phyloP scores from a whole-genome alignment of 53 echinoderm and acorn worm genomes.

The Apostichopus leukothele region DNA sequence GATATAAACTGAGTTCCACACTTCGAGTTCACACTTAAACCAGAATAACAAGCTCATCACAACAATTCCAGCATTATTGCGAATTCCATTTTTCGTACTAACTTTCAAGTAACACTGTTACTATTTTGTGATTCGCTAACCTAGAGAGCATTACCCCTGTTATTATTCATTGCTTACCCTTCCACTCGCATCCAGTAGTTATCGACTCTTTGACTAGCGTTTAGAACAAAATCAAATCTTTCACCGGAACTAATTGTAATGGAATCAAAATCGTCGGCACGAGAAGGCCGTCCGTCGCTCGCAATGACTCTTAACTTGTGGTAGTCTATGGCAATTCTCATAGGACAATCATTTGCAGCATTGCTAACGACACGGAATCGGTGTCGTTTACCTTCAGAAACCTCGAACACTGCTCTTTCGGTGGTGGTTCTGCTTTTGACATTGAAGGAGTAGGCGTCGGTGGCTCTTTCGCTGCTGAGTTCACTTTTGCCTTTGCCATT shows the following conservation, averaged over 20 bases:
- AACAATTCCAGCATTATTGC: too few relatives aligned
- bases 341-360: conserved; percentile 84
- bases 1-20: too few relatives aligned
- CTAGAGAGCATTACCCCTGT: too few relatives aligned
- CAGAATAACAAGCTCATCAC: too few relatives aligned
- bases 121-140: too few relatives aligned
- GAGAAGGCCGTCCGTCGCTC: conserved; percentile 65
- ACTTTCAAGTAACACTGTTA: too few relatives aligned
- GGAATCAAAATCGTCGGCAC: conserved; percentile 55
- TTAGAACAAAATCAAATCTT: conserved; percentile 77
- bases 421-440: conserved; percentile 20
- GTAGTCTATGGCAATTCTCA: conserved; percentile 70
- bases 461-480: background rate
- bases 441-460: background rate
- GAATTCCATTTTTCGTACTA: too few relatives aligned
- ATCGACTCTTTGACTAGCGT: conserved; percentile 65
- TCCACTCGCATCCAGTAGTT: conserved; percentile 86
- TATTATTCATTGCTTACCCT: conserved; percentile 50
- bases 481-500: conserved; percentile 72
- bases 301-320: conserved; percentile 81
- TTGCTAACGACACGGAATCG: conserved; percentile 85
- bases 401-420: conserved; percentile 40
- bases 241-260: conserved; percentile 81
- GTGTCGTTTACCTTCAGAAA: conserved; percentile 47
- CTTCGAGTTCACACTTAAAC: too few relatives aligned